A percentile compares a stretch with the other conserved stretches of the same genome.
phyloP scores from a whole-genome alignment of 1,140 invertebrate species.

The Listronotus bonariensis region DNA sequence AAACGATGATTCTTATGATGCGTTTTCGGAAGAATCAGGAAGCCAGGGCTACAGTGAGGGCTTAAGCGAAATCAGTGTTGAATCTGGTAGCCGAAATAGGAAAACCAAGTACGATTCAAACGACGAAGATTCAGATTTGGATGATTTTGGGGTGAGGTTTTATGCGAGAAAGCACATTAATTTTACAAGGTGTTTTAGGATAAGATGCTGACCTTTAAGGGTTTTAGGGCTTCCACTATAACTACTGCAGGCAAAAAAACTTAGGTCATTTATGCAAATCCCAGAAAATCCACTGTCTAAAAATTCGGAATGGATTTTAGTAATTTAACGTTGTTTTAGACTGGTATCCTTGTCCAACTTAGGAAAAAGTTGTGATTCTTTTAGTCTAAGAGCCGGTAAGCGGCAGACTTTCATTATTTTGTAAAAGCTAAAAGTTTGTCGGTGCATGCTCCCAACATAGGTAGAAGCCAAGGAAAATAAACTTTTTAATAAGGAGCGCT shows the following conservation, averaged over 20 bases:
- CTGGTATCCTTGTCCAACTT: too few species aligned
- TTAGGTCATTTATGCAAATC: slow-evolving; percentile 3
- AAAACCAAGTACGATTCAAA: slow-evolving; percentile 56
- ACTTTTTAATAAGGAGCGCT: too few species aligned
- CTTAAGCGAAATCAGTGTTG: slow-evolving; percentile 64
- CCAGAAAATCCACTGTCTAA: too few species aligned
- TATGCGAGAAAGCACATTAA: not conserved
- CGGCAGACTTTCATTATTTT: too few species aligned
- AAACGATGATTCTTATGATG: slow-evolving; percentile 45
- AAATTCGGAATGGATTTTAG: too few species aligned
- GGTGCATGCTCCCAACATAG: too few species aligned
- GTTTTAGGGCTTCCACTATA: slow-evolving; percentile 27
- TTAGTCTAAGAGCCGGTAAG: too few species aligned
- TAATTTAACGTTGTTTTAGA: too few species aligned
- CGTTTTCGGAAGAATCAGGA: slow-evolving; percentile 60
- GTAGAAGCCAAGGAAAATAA: too few species aligned
- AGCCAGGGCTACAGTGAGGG: slow-evolving; percentile 56
- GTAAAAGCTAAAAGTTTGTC: too few species aligned
- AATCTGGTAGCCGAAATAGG: slow-evolving; percentile 65
- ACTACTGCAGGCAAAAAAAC: slow-evolving; percentile 16
- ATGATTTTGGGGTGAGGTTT: slow-evolving; percentile 58
- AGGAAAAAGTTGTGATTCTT: too few species aligned
- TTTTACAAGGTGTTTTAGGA: too few species aligned
- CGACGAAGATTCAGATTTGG: slow-evolving; percentile 62
- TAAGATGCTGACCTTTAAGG: not conserved